Base-by-base conservation (phyloP, 2,797 vertebrate genomes). In the Anguilla obscura region DNA sequence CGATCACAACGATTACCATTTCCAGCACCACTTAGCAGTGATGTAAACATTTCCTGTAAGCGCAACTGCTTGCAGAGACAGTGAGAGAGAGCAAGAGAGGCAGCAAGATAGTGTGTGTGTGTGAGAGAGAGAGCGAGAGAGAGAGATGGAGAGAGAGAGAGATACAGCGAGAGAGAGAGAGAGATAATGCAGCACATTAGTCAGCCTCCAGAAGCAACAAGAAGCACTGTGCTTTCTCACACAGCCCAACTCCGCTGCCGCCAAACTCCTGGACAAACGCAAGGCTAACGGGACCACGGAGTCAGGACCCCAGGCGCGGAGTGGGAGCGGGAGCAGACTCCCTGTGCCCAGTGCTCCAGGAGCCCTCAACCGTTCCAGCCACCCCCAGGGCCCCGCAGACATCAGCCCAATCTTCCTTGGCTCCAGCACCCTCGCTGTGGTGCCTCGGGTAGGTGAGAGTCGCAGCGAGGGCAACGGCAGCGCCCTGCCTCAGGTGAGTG, bases 371-470 rank as follows among this genome's bases (percentile, higher is more conserved):
- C 95, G 88, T 3, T 94, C 92, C 95, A 96, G 95, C 91, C 92
- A 94, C 56, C 95, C 95, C 89, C 97, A 96, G n/a, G 93, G 93
- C 0, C 95, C 96, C 56, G 1, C 92, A 0, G 50, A 95, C 90
- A 94, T 95, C 90, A 95, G 96, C 92, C 96, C 96, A 0, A 92
- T 96, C 87, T 95, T 97, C 74, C 95, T 96, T 91, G 96, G 95
- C 91, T 96, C 96, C 90, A 96, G 95, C 92, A 96, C 96, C 90
- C 94, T 96, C 63, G 92, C 92, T 0, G 69, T 87, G 5, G 93
- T 95, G 90, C 84, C 90, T 79, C 85, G 91, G 14, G 92, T 92
- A 88, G 90, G 93, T 87, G 95, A 96, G 86, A 95, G 54, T 0
- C 80, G 92, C 1, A 88, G 69, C 0, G 94, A 95, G 36, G 9